Conservation (phyloP, 2,113 vertebrate species). For the Orycteropus afer region DNA sequence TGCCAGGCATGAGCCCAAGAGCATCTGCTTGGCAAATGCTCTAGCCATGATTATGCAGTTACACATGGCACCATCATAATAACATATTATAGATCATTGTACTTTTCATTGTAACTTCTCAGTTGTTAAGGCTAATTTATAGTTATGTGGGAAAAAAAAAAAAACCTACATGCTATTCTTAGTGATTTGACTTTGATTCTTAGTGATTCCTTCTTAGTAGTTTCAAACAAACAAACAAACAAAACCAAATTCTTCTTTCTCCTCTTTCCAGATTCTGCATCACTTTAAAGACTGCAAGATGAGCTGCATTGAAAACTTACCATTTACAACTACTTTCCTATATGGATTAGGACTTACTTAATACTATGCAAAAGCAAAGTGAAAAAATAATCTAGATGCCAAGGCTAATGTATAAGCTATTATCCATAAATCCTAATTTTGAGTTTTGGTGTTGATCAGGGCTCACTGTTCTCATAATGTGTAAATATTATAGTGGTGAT, state of each 20-base stretch:
- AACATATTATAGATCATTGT: not conserved
- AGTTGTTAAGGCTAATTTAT: not conserved
- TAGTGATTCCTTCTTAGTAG: too few relatives aligned
- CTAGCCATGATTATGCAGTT: not conserved
- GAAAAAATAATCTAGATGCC: not conserved
- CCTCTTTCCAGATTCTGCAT: not conserved
- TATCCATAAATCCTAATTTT: not conserved
- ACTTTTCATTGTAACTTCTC: not conserved
- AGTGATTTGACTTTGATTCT: not conserved
- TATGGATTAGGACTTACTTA: not conserved
- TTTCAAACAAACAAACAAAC: not conserved
- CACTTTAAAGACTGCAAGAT: not conserved
- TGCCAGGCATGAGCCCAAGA: not conserved
- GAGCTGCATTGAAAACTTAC: not conserved
- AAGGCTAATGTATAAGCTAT: not conserved
- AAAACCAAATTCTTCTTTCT: not conserved
- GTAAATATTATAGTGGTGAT: not conserved
- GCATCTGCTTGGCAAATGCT: constrained; percentile 19
- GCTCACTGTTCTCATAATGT: not conserved
- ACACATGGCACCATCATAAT: not conserved
- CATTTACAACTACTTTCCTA: not conserved
- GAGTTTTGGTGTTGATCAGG: not conserved
- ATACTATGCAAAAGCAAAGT: not conserved
- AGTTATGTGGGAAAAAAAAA: not conserved
- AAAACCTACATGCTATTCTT: not conserved